These are phyloP conservation scores for Ahaetulla prasina DNA, from an alignment of 2,113 vertebrate genomes.

Conservation along the genomic window DNA sequence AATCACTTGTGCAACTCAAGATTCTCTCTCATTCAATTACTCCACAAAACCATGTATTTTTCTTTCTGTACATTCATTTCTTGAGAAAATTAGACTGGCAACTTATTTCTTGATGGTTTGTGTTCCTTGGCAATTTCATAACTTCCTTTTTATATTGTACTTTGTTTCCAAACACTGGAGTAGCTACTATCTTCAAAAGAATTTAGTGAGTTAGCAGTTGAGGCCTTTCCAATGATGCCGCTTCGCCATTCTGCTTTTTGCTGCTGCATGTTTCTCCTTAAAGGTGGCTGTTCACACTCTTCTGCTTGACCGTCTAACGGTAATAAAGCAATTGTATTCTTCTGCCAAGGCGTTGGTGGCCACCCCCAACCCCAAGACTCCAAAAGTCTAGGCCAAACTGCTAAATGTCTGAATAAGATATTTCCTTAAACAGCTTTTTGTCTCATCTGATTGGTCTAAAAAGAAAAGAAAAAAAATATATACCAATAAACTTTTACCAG, in stretches of 20 bases:
- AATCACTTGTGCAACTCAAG: conserved; percentile 33
- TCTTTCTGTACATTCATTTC: conserved; percentile 32
- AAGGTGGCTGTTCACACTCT: conserved; percentile 41
- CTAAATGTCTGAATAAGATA: conserved; percentile 1
- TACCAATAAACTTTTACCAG: conserved; percentile 27
- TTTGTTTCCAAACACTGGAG: conserved; percentile 54
- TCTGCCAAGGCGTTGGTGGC: not conserved
- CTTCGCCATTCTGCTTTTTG: conserved; percentile 32
- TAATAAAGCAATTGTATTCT: conserved; percentile 53
- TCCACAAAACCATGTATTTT: conserved; percentile 36
- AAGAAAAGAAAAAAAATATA: conserved; percentile 7
- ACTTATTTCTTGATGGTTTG: conserved; percentile 40
- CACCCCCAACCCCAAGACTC: not conserved
- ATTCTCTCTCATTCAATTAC: not conserved
- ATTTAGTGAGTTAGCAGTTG: conserved; percentile 34
- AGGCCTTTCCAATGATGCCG: conserved; percentile 25
- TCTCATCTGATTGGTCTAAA: conserved; percentile 4
- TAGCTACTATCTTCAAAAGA: conserved; percentile 52
- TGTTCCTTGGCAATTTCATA: conserved; percentile 61
- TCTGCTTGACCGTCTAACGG: conserved; percentile 33
- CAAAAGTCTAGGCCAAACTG: not conserved
- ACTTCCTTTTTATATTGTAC: conserved; percentile 55
- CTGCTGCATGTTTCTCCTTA: conserved; percentile 20
- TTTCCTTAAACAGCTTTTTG: conserved; percentile 2
- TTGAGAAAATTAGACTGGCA: conserved; percentile 40